phyloP scores from a whole-genome alignment of 2,888 invertebrate species.

The Ceriagrion tenellum region DNA sequence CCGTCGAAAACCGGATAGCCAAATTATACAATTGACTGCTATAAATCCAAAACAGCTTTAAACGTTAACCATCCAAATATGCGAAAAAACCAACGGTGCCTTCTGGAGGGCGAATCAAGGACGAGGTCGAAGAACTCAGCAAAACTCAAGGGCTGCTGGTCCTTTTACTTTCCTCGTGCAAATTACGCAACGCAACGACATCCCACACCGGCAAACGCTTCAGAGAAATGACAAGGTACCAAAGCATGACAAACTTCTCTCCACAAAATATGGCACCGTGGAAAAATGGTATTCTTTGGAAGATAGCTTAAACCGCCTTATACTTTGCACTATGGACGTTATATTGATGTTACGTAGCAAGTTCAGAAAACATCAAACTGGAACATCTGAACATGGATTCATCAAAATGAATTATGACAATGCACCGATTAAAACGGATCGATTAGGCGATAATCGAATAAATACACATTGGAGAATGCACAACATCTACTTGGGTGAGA shows the following conservation, averaged over 20 bases:
- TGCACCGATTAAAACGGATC: no score
- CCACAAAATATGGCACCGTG: background rate
- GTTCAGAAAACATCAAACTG: no score
- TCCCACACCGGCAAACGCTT: background rate
- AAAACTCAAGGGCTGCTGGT: background rate
- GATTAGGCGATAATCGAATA: no score
- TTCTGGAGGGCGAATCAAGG: constrained; percentile 43
- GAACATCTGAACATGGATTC: no score
- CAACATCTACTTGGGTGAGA: no score
- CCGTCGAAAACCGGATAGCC: background rate
- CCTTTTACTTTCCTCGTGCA: constrained; percentile 17
- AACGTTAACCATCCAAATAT: background rate
- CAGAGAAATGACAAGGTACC: background rate
- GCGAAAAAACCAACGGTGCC: constrained; percentile 24
- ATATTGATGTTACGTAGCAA: no score
- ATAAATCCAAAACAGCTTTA: background rate
- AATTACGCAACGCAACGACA: constrained; percentile 3
- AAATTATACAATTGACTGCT: background rate
- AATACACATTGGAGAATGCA: no score
- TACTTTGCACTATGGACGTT: no score
- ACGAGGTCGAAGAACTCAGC: constrained; percentile 2
- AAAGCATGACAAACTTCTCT: background rate
- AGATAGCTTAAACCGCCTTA: no score
- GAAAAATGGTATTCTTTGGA: background rate
- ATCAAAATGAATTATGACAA: no score